These are phyloP conservation scores for Chaetogeoica ovagalla DNA, from an alignment of 2,888 invertebrate genomes.

Conservation along the genomic window DNA sequence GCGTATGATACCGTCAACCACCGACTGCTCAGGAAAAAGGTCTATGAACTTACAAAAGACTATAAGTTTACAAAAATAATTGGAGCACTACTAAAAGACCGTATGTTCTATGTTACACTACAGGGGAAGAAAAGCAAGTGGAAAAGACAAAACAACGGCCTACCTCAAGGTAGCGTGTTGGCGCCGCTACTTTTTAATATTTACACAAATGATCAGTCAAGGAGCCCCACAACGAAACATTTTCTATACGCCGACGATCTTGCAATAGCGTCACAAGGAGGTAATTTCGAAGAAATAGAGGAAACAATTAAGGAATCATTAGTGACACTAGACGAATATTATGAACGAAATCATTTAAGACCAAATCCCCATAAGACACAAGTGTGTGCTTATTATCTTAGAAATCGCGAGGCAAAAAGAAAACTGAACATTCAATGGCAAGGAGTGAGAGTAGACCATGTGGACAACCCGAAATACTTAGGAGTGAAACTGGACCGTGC, in stretches of 20 bases:
- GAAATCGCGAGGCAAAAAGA: constrained; percentile 37
- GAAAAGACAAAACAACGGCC: constrained; percentile 35
- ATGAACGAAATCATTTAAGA: neutral
- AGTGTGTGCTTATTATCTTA: constrained; percentile 33
- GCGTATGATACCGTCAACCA: constrained; percentile 53
- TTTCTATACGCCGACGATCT: constrained; percentile 18
- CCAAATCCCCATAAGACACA: neutral
- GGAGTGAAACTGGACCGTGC: neutral
- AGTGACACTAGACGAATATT: neutral
- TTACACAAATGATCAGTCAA: constrained; percentile 45
- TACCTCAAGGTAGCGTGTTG: constrained; percentile 35
- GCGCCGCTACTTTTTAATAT: constrained; percentile 33
- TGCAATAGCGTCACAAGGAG: neutral
- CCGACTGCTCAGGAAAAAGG: constrained; percentile 42
- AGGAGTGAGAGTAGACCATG: too few species aligned
- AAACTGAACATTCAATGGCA: constrained; percentile 23
- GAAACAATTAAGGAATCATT: neutral
- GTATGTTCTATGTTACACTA: constrained; percentile 32
- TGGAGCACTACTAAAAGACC: constrained; percentile 25
- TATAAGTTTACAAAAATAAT: constrained; percentile 26
- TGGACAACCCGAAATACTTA: too few species aligned
- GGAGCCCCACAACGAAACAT: neutral
- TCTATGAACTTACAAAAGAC: constrained; percentile 12
- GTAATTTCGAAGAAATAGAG: neutral
- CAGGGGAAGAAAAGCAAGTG: constrained; percentile 29